Percentiles rank a stretch among this genome's conserved stretches.
Evolutionary conservation across 2,113 vertebrate genomes (phyloP).

Genomic region (Todiramphus saurophagus): DNA sequence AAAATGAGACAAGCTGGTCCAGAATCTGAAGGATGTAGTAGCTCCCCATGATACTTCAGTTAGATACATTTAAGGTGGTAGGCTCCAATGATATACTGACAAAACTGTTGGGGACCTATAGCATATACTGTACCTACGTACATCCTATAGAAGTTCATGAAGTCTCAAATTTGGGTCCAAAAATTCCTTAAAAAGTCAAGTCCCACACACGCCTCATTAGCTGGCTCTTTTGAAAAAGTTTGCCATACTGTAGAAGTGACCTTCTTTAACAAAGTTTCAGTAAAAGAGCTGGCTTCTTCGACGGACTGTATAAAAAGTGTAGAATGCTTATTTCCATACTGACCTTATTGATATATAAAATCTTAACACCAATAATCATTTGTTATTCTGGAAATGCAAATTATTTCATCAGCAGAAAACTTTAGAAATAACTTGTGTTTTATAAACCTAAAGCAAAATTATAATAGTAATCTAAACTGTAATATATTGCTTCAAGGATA

Average conservation of each 20-base stretch:
- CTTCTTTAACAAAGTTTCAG: background rate
- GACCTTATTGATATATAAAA: slow-evolving; percentile 41
- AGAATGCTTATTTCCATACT: slow-evolving; percentile 16
- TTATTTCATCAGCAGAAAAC: slow-evolving; percentile 74
- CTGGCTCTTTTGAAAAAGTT: background rate
- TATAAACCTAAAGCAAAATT: slow-evolving; percentile 72
- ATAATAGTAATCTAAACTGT: slow-evolving; percentile 73
- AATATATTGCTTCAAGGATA: slow-evolving; percentile 77
- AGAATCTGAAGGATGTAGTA: background rate
- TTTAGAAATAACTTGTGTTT: slow-evolving; percentile 73
- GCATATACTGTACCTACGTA: background rate
- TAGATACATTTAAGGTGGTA: background rate
- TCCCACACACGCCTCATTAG: background rate
- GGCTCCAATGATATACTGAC: background rate
- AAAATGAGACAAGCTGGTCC: background rate
- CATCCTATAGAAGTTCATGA: background rate
- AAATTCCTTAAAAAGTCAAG: background rate
- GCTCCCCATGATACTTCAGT: background rate
- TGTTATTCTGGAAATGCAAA: slow-evolving; percentile 52
- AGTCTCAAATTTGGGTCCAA: background rate
- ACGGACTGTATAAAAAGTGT: background rate
- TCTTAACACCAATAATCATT: slow-evolving; percentile 42
- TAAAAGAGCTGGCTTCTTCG: background rate
- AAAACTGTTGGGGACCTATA: background rate
- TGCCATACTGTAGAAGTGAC: background rate